These are phyloP conservation scores for Aphyosemion australe DNA, from an alignment of 2,113 vertebrate species.

Conservation along the genomic window DNA sequence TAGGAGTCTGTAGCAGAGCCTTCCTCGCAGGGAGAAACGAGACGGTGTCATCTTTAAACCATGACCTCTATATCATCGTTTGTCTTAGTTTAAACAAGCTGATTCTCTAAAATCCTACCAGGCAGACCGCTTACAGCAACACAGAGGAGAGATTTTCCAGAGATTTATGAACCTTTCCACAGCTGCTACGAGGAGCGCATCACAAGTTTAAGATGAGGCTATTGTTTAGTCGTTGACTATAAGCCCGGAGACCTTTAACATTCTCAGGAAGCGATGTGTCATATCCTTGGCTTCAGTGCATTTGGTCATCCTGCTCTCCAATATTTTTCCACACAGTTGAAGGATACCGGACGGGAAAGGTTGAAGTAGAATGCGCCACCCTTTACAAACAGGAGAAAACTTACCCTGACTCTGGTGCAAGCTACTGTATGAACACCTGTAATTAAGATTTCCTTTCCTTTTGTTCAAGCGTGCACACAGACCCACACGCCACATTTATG, in stretches of 20 bases:
- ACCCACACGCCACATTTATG: background rate
- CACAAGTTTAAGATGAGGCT: too few species aligned
- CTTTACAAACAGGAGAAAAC: constrained; percentile 21
- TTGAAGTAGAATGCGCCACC: constrained; percentile 22
- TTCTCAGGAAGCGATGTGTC: constrained; percentile 30
- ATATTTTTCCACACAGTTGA: constrained; percentile 34
- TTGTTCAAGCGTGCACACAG: background rate
- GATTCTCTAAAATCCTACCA: constrained; percentile 12
- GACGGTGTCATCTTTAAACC: accelerated
- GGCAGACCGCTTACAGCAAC: background rate
- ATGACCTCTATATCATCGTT: background rate
- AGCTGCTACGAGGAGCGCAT: too few species aligned
- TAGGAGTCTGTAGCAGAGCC: background rate
- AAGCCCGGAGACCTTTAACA: background rate
- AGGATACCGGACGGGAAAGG: constrained; percentile 43
- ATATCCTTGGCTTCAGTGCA: background rate
- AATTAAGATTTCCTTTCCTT: background rate
- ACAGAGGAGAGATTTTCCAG: background rate
- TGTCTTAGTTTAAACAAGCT: background rate
- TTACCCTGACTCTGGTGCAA: background rate
- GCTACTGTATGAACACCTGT: background rate
- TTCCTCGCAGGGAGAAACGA: background rate
- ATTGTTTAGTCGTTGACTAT: background rate
- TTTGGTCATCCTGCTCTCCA: constrained; percentile 44
- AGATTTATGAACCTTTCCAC: too few species aligned